These are phyloP conservation scores for Lepus oiostolus DNA, from an alignment of 2,797 vertebrate genomes.

Conservation along the genomic window DNA sequence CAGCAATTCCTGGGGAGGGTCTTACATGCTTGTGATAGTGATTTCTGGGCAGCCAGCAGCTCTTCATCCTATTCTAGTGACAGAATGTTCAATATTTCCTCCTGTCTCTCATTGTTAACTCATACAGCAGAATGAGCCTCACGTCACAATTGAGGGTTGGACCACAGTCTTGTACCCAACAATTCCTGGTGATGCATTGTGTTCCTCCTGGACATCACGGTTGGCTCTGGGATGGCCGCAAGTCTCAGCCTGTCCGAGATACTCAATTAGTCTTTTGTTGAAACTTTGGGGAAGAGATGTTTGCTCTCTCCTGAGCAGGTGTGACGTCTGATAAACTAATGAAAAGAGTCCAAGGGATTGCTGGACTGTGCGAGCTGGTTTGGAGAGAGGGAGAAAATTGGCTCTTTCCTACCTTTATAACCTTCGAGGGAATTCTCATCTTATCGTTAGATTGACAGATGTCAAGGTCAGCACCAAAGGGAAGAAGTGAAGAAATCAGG, in stretches of 20 bases:
- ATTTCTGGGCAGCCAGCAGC: neutral
- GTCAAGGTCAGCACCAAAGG: neutral
- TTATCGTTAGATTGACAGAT: neutral
- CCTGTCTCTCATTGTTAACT: neutral
- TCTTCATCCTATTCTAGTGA: neutral
- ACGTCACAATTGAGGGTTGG: neutral
- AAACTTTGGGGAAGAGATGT: conserved; percentile 17
- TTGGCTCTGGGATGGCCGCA: neutral
- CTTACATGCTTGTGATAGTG: neutral
- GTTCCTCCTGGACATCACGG: neutral
- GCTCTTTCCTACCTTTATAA: neutral
- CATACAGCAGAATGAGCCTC: neutral
- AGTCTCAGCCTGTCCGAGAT: neutral
- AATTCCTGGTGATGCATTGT: neutral
- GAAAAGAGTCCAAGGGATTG: neutral
- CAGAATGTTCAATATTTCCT: neutral
- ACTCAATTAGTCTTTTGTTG: neutral
- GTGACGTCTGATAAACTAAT: neutral
- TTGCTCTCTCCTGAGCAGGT: conserved; percentile 24
- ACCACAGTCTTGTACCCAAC: neutral
- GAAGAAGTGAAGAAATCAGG: conserved; percentile 1
- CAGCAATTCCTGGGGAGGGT: neutral
- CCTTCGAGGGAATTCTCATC: neutral
- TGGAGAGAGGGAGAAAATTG: neutral
- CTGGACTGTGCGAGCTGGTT: neutral